Evolutionary conservation across 2,113 vertebrate species (phyloP).

Genomic region (Regulus satrapa): DNA sequence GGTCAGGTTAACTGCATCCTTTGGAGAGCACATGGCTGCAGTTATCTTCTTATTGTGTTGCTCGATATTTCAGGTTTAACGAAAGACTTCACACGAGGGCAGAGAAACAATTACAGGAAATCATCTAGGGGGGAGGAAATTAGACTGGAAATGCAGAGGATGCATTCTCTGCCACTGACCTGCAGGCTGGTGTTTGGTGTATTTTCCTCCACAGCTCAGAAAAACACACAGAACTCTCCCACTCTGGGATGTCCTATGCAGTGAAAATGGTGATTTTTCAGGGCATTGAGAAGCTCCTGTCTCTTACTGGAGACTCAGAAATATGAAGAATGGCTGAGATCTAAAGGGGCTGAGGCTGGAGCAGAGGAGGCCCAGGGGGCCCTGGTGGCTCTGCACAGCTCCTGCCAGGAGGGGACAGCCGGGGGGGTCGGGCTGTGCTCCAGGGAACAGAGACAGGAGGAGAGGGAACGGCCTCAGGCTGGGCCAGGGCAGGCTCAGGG

Average conservation of each 20-base stretch:
- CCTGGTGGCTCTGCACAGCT: background rate
- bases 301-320: background rate
- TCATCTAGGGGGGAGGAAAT: background rate
- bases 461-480: background rate
- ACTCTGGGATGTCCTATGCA: background rate
- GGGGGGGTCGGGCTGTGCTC: background rate
- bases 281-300: background rate
- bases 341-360: background rate
- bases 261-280: background rate
- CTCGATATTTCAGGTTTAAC: background rate
- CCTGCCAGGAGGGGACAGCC: background rate
- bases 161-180: background rate
- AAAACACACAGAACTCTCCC: background rate
- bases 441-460: background rate
- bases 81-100: background rate
- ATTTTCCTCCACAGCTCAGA: background rate
- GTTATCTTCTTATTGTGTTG: background rate
- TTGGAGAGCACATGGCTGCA: background rate
- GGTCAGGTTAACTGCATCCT: background rate
- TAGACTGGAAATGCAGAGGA: background rate
- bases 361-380: background rate
- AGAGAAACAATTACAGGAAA: background rate
- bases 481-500: background rate
- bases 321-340: background rate
- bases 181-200: accelerated